These are phyloP conservation scores for Channa maculata DNA, from an alignment of 2,113 vertebrate genomes.

Conservation along the genomic window DNA sequence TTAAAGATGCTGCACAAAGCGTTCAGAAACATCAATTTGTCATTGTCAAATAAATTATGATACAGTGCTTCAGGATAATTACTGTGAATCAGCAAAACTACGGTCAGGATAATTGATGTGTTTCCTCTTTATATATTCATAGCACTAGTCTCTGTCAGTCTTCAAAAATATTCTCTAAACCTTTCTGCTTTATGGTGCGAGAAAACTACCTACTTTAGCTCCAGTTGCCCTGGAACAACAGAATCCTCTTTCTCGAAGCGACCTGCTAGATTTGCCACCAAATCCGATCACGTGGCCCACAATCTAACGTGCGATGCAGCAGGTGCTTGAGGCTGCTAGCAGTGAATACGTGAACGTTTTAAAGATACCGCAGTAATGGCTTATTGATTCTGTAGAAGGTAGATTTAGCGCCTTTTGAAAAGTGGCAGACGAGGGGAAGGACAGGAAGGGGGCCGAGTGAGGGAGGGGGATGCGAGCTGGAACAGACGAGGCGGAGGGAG, in stretches of 20 bases:
- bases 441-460: background rate
- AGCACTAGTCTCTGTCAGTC: background rate
- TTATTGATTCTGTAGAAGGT: conserved; percentile 44
- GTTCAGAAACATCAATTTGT: background rate
- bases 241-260: background rate
- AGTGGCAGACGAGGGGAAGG: background rate
- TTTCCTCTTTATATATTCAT: too few relatives aligned
- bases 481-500: conserved; percentile 30
- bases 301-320: background rate
- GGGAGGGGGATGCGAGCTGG: conserved; percentile 17
- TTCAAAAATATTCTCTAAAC: background rate
- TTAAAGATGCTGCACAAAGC: conserved; percentile 28
- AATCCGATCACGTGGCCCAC: conserved; percentile 6
- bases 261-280: conserved; percentile 10
- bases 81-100: background rate
- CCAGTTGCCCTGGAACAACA: conserved; percentile 21
- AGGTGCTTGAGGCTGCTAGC: conserved; percentile 2
- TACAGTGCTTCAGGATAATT: background rate
- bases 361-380: conserved; percentile 31
- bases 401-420: conserved; percentile 4
- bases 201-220: conserved; percentile 26
- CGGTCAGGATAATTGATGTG: background rate
- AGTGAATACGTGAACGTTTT: conserved; percentile 50
- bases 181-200: background rate
- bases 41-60: background rate